Base-by-base conservation (phyloP, 2,113 vertebrate species). In the Neolamprologus brichardi region DNA sequence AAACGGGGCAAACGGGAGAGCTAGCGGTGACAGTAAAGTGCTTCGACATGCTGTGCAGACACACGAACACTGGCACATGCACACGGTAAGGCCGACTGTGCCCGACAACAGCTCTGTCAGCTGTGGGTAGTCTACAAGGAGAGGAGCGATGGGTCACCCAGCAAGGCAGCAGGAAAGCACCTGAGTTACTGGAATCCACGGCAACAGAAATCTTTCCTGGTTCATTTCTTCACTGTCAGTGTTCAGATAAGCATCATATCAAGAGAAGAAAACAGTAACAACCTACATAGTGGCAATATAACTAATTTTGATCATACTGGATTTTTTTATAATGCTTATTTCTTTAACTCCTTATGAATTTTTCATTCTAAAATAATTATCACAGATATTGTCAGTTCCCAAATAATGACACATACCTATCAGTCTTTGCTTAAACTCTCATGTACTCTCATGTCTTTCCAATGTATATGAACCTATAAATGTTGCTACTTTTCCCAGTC, bases 91-190 rank as follows among this genome's bases (percentile, higher is more conserved):
- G 56, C 67, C 46, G 1, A 92, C 46, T 7, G 85, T 84, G 41
- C 87, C 81, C 1, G 82, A 87, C 75, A 92, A 30, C 49, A 93
- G 75, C 79, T 89, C 79, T 30, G 78, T 80, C 70, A 93, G 49
- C 79, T 56, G 20, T 20, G 78, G 51, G 79, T 88, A 20, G 86
- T 94, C 91, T 93, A 12, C 56, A 39, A 32, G 87, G 80, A 80
- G 49, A 10, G 44, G 37, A 18, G 77, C 7, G 8, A 12, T 13
- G 84, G 67, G 64, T 79, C 79, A 81, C 41, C 32, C 78, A 83
- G 86, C 88, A 58, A 82, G 60, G 49, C 20, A 56, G 41, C 34
- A 13, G 41, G 17, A 18, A 37, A 64, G 54, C 46, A 80, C 8
- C 0, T 49, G 72, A 58, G 79, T 62, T n/a, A 82, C 23, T 56